These are phyloP conservation scores for Macaria liturata DNA, from an alignment of 2,888 invertebrate genomes.

Conservation along the genomic window DNA sequence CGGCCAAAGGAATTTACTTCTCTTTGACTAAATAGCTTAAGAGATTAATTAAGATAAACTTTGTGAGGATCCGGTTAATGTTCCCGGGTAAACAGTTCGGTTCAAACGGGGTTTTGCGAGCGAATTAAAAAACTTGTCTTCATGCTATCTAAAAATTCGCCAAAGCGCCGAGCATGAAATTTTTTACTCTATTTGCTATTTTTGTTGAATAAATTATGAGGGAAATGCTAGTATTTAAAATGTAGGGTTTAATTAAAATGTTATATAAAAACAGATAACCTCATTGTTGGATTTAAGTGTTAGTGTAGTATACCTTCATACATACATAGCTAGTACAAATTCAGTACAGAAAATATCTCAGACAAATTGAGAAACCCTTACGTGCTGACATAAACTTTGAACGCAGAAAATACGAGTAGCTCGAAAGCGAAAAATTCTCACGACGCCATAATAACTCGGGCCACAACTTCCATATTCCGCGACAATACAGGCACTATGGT, in stretches of 20 bases:
- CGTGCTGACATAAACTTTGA: too few relatives aligned
- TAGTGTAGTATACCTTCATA: too few relatives aligned
- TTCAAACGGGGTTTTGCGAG: slow-evolving; percentile 42
- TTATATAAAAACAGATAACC: too few relatives aligned
- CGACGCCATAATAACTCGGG: slow-evolving; percentile 5
- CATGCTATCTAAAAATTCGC: slow-evolving; percentile 8
- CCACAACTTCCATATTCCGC: slow-evolving; percentile 10
- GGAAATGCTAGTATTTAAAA: too few relatives aligned
- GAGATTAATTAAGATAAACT: slow-evolving; percentile 77
- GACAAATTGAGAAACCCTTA: too few relatives aligned
- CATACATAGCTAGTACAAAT: too few relatives aligned
- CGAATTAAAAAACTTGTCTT: slow-evolving; percentile 21
- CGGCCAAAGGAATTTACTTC: slow-evolving; percentile 72
- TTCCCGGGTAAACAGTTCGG: slow-evolving; percentile 57
- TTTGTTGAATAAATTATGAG: too few relatives aligned
- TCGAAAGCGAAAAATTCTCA: slow-evolving; percentile 3
- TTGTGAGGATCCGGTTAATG: slow-evolving; percentile 59
- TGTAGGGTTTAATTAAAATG: too few relatives aligned
- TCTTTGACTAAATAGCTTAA: slow-evolving; percentile 79
- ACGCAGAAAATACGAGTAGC: too few relatives aligned
- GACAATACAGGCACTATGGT: slow-evolving; percentile 27
- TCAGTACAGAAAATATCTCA: too few relatives aligned
- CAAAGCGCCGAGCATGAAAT: background rate
- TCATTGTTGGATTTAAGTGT: too few relatives aligned
- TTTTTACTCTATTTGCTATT: background rate